Evolutionary conservation across 2,888 invertebrate species (phyloP).

Genomic region (Furcula furcula): DNA sequence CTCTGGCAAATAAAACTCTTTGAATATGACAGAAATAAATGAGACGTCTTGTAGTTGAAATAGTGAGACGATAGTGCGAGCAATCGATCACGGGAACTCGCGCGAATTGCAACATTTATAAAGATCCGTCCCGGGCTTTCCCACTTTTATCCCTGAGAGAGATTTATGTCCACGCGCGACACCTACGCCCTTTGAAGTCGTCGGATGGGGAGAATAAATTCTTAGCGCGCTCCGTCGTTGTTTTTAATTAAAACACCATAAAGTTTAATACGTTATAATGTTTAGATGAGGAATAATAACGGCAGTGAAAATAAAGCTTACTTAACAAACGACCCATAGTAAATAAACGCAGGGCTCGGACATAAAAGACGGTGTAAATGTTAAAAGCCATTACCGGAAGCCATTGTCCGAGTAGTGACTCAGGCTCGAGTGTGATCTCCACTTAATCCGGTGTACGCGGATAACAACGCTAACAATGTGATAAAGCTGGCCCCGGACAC

Average conservation of each 20-base stretch:
- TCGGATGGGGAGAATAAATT: slow-evolving; percentile 67
- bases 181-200: slow-evolving; percentile 75
- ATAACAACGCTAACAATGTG: slow-evolving; percentile 79
- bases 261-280: slow-evolving; percentile 51
- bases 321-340: slow-evolving; percentile 19
- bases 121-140: slow-evolving; percentile 58
- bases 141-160: slow-evolving; percentile 61
- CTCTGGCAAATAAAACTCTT: slow-evolving; percentile 49
- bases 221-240: slow-evolving; percentile 53
- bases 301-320: slow-evolving; percentile 13
- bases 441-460: slow-evolving; percentile 74
- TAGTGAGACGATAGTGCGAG: slow-evolving; percentile 61
- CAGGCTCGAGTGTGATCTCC: slow-evolving; percentile 60
- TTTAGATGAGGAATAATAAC: slow-evolving; percentile 31
- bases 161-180: slow-evolving; percentile 74
- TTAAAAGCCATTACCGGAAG: slow-evolving; percentile 62
- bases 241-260: slow-evolving; percentile 75
- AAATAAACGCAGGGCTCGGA: slow-evolving; percentile 29
- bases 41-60: slow-evolving; percentile 67
- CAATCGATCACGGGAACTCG: slow-evolving; percentile 65
- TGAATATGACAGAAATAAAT: slow-evolving; percentile 69
- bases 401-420: slow-evolving; percentile 47
- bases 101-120: slow-evolving; percentile 72
- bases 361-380: slow-evolving; percentile 47
- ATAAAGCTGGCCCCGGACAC: slow-evolving; percentile 74